Evolutionary conservation across 2,113 vertebrate genomes (phyloP).

Genomic region (Sterrhoptilus dennistouni): DNA sequence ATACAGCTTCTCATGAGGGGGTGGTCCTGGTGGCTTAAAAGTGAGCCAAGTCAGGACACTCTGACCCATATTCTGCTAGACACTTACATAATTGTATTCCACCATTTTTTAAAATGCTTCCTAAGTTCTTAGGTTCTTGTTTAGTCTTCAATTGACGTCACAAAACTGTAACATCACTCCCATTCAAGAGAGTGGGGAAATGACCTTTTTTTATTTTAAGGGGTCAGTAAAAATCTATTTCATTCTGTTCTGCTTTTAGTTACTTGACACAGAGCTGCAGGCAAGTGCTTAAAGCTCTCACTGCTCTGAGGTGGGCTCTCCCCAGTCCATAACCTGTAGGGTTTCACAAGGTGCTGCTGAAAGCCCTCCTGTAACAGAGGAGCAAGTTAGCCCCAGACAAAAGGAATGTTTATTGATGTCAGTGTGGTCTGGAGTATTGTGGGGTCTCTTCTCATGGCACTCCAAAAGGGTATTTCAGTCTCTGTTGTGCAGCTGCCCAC

Average conservation of each 20-base stretch:
- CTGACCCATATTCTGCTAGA: slow-evolving; percentile 35
- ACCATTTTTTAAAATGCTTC: background rate
- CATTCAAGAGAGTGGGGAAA: background rate
- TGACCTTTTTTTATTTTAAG: background rate
- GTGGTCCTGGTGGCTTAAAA: slow-evolving; percentile 35
- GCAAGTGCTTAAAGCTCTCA: background rate
- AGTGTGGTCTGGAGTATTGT: background rate
- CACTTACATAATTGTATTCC: slow-evolving; percentile 23
- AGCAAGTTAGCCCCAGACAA: background rate
- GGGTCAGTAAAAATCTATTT: background rate
- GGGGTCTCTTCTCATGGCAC: background rate
- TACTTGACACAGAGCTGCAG: background rate
- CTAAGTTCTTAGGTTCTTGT: background rate
- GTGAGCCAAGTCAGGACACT: slow-evolving; percentile 28
- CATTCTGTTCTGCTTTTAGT: background rate
- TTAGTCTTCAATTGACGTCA: background rate
- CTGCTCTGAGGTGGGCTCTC: background rate
- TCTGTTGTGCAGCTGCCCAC: background rate
- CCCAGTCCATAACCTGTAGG: accelerated
- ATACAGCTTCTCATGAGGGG: slow-evolving; percentile 29
- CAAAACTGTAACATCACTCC: background rate
- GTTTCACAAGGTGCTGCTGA: background rate
- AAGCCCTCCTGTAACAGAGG: background rate
- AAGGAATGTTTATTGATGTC: background rate
- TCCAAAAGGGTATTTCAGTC: background rate